Base-by-base conservation (phyloP, 2,797 vertebrate species). In the Sphenodon punctatus region DNA sequence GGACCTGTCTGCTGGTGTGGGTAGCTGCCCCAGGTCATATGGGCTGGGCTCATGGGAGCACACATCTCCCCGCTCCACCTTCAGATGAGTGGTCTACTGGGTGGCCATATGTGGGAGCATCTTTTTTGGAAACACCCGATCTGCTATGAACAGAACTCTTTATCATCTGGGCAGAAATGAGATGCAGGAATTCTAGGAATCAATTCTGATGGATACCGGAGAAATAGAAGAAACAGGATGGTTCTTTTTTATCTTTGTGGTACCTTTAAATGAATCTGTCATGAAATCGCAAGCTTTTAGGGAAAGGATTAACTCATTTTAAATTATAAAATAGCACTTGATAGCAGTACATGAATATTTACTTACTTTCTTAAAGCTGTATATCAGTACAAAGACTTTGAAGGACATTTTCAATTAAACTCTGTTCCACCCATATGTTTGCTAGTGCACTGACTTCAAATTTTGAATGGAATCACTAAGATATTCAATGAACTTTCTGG, bases 401-500 rank as follows among this genome's bases (percentile, higher is more conserved):
- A 80, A 38, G 49, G 0, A 2, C 30, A 78, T 70, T 90, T 70
- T 41, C 39, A 68, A n/a, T 61, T 80, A 67, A 75, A 87, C 25
- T 55, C 20, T 61, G 20, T 25, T 86, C 69, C 7, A 39, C 42
- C 16, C 14, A 1, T 7, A 0, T 67, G 39, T 67, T 79, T 86
- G 38, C 63, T 42, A 68, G 46, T 20, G 8, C 27, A 64, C 1
- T 0, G 0, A 79, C 56, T 82, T 78, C 66, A 72, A 25, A 67
- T 79, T 2, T 81, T 67, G 59, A 30, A 16, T 61, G 45, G 69
- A 51, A 67, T 16, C 51, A 81, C 42, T 74, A 60, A 49, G 42
- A 65, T 80, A 79, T 38, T 80, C 68, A 78, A 55, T 56, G 43
- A 86, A 32, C 63, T 78, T 77, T 92, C 76, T 71, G 46, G 34